These are phyloP conservation scores for Steinernema hermaphroditum DNA, from an alignment of 2,888 invertebrate species.

Conservation along the genomic window DNA sequence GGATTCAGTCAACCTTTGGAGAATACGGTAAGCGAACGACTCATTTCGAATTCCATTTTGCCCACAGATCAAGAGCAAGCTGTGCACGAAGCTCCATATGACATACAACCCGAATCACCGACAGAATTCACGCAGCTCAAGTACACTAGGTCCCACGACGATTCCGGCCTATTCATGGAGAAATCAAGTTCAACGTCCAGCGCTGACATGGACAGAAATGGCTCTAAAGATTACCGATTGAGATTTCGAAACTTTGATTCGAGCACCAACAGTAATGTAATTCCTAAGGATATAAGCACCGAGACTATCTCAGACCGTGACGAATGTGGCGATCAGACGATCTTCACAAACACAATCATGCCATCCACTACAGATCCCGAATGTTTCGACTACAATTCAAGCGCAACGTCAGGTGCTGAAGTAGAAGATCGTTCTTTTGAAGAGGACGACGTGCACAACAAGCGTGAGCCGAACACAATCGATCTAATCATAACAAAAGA, in stretches of 20 bases:
- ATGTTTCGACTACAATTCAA: conserved; percentile 32
- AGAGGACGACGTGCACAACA: conserved; percentile 29
- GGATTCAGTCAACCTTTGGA: conserved; percentile 10
- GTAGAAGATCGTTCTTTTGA: conserved; percentile 36
- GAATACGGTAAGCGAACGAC: not conserved
- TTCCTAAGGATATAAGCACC: too few relatives aligned
- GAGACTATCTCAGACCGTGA: too few relatives aligned
- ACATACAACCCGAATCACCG: not conserved
- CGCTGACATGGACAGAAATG: not conserved
- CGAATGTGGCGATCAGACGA: too few relatives aligned
- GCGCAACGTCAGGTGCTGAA: conserved; percentile 37
- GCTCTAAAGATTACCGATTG: not conserved
- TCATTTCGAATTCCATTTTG: not conserved
- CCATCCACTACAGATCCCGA: not conserved
- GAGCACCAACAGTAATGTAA: too few relatives aligned
- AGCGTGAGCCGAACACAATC: conserved; percentile 19
- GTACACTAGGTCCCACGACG: not conserved
- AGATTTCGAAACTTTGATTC: too few relatives aligned
- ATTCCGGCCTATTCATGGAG: not conserved
- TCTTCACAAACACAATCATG: not conserved
- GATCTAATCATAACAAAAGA: conserved; percentile 19
- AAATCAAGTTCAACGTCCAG: conserved; percentile 9
- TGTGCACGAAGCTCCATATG: not conserved
- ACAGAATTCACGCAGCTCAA: not conserved
- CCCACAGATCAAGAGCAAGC: too few relatives aligned